Evolutionary conservation across 2,888 invertebrate genomes (phyloP).

Genomic region (Desoria tigrina): DNA sequence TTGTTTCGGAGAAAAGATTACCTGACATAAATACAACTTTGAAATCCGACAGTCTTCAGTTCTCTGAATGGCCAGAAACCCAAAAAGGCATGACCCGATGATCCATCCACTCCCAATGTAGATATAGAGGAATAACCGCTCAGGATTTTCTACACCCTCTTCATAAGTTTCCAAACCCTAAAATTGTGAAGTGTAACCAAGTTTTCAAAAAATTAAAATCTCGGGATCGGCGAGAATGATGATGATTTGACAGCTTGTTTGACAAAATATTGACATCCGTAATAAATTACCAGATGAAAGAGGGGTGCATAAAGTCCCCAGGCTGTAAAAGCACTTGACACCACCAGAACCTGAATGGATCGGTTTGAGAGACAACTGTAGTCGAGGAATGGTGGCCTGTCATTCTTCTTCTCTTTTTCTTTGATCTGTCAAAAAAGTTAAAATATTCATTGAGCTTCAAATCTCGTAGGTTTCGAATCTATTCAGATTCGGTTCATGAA

Average conservation of each 20-base stretch:
- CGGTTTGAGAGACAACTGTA: constrained; percentile 79
- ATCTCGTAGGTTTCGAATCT: too few relatives aligned
- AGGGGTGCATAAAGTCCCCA: constrained; percentile 83
- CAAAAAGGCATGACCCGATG: constrained; percentile 76
- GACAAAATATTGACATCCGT: too few relatives aligned
- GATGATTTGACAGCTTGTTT: too few relatives aligned
- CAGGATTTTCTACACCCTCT: constrained; percentile 21
- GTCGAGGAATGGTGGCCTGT: constrained; percentile 81
- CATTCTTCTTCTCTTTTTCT: constrained; percentile 73
- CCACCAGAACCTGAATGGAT: constrained; percentile 76
- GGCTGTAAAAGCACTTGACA: constrained; percentile 75
- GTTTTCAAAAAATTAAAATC: too few relatives aligned
- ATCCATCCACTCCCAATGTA: constrained; percentile 81
- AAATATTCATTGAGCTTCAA: neutral
- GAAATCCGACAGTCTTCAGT: constrained; percentile 81
- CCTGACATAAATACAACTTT: constrained; percentile 73
- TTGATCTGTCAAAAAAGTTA: constrained; percentile 61
- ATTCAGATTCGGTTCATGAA: neutral
- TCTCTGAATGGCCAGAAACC: constrained; percentile 77
- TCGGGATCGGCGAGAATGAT: neutral
- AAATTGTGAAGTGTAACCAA: constrained; percentile 1
- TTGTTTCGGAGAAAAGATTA: too few relatives aligned
- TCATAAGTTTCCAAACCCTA: constrained; percentile 39
- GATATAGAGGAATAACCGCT: constrained; percentile 62
- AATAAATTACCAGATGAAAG: constrained; percentile 67